These are phyloP conservation scores for Smutsia temminckii DNA, from an alignment of 2,797 vertebrate species.

Conservation along the genomic window DNA sequence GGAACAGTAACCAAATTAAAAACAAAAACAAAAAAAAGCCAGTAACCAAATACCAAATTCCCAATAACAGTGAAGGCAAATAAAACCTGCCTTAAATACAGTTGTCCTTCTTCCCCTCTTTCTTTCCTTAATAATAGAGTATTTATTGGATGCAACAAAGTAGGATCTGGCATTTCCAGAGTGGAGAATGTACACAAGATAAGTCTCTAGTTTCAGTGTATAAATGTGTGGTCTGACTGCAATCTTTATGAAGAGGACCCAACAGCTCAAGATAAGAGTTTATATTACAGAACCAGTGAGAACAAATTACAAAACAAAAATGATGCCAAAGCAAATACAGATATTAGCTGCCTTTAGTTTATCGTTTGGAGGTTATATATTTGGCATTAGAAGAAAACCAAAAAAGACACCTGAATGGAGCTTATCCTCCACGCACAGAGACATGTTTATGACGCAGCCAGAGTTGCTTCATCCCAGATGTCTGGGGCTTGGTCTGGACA, in stretches of 20 bases:
- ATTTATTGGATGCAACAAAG: constrained; percentile 63
- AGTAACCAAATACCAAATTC: constrained; percentile 56
- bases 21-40: background rate
- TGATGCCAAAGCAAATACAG: constrained; percentile 36
- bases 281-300: constrained; percentile 72
- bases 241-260: constrained; percentile 66
- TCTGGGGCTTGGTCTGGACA: background rate
- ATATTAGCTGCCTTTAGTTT: constrained; percentile 58
- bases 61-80: constrained; percentile 75
- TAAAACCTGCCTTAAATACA: constrained; percentile 75
- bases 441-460: background rate
- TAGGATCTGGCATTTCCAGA: constrained; percentile 36
- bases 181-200: constrained; percentile 71
- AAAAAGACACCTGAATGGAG: constrained; percentile 54
- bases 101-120: background rate
- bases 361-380: constrained; percentile 23
- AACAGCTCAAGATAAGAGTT: constrained; percentile 71
- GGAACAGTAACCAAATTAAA: constrained; percentile 56
- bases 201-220: constrained; percentile 75
- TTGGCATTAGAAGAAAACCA: constrained; percentile 37
- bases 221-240: constrained; percentile 79
- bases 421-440: background rate
- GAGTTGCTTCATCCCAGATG: background rate
- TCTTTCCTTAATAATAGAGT: constrained; percentile 39
- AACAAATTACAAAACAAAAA: constrained; percentile 59